Base-by-base conservation (phyloP, 2,113 vertebrate genomes). In the Aegithalos caudatus region DNA sequence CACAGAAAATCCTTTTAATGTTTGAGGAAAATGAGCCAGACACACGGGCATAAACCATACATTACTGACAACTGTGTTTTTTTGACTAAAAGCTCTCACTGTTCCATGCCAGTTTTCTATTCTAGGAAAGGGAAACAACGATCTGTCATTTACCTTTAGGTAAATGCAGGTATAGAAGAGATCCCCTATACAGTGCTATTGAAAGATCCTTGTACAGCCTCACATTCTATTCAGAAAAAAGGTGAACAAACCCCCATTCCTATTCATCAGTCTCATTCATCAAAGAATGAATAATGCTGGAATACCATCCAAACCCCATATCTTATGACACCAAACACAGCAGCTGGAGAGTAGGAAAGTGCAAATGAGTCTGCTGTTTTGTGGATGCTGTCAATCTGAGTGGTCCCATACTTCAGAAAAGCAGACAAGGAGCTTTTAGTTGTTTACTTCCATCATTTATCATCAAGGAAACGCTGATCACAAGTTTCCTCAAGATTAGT, bases 381-480 rank as follows among this genome's bases (percentile, higher is more conserved):
- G 23, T 60, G 44, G 51, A 57, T 69, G 58, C 35, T 77, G 62
- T 91, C 62, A 58, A 82, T 93, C 37, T 92, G 33, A 73, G 29
- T 57, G 16, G 79, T 66, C 53, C 35, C 28, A 33, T 35, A 54
- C 45, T 89, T 82, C 65, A 67, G 58, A 81, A 83, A 27, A 80
- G 40, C 44, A 77, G 31, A 47, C 35, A 81, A 78, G 85, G 72
- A 70, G 72, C 62, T 81, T 72, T 83, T 77, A 64, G 40, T 45
- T 74, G 62, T 84, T 88, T 79, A 81, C 24, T 37, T 91, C 78
- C 47, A 48, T 81, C 53, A 76, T 85, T 87, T 73, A 83, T 93
- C 56, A 76, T 73, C 29, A 70, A 74, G 29, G 53, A 88, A 87
- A 87, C 54, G 33, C 56, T 91, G 67, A 91, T 89, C 40, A 51